Evolutionary conservation across 1,140 invertebrate genomes (phyloP), one percentile per base, ranked within the genome.

Genomic region (Lithobius niger): DNA sequence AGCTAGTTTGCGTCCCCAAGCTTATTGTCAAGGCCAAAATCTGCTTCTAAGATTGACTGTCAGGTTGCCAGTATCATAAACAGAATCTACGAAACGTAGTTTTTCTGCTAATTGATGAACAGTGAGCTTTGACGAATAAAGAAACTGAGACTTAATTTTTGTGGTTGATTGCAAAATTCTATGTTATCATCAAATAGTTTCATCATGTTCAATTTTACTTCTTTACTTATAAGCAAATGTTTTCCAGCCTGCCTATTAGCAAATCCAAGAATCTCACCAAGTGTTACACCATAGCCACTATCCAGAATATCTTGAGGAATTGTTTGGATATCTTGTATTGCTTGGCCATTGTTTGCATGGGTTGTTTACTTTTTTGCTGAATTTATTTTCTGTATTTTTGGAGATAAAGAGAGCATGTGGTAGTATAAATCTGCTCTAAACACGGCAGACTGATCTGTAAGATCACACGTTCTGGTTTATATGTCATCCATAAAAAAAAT

Each of bases 71-170:
- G 31, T n/a, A 6, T 36, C 31, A 10, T n/a, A 10, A 36, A 36
- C n/a, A n/a, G 45, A 47, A 47, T 47, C 22, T 47, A 47, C 22
- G 6, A 19, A 18, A 47, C 22, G 13, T 47, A 47, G 45, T 47
- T 47, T 19, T 47, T 47, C 45, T 47, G 45, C 6, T 47, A 47
- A 10, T 47, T 47, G 22, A 47, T 18, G 6, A 24, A 47, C n/a
- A 36, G 31, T 36, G 31, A 36, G 31, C 31, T 36, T 36, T 36
- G 31, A 36, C n/a, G 31, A 36, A 36, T 36, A 36, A 36, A 36
- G 6, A 36, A n/a, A 10, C 6, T 10, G 31, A 6, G 31, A n/a
- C 6, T 36, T 6, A 36, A 10, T 36, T 36, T n/a, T n/a, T n/a
- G n/a, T n/a, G n/a, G 31, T 36, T 6, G 31, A 10, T n/a, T 36